These are phyloP conservation scores for Cyphomyrmex costatus DNA, from an alignment of 1,140 invertebrate genomes.

Conservation along the genomic window DNA sequence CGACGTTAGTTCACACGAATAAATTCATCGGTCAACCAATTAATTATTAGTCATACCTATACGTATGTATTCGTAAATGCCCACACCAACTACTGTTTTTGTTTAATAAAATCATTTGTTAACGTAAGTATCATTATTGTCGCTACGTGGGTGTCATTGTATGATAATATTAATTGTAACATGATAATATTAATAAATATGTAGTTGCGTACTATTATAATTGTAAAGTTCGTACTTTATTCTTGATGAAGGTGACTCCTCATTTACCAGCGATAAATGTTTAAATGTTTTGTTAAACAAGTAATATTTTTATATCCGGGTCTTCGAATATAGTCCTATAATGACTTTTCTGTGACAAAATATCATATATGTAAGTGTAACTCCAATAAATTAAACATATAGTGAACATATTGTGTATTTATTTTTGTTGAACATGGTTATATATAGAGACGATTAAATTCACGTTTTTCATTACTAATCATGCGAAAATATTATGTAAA, in stretches of 20 bases:
- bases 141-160: constrained; percentile 52
- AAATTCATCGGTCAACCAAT: constrained; percentile 37
- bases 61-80: neutral
- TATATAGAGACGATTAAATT: neutral
- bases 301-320: neutral
- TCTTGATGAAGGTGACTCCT: neutral
- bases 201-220: neutral
- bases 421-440: neutral
- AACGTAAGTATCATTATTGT: neutral
- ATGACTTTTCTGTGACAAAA: neutral
- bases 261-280: neutral
- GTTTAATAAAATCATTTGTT: constrained; percentile 45
- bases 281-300: neutral
- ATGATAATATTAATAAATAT: constrained; percentile 44
- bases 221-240: no score
- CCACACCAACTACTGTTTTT: constrained; percentile 36
- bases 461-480: neutral
- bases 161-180: constrained; percentile 41
- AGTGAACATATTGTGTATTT: neutral
- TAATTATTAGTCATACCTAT: constrained; percentile 2
- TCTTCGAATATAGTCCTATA: neutral
- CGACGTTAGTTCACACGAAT: neutral
- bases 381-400: neutral
- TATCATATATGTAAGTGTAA: neutral
- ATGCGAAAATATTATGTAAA: neutral